Percentiles rank a stretch among this genome's conserved stretches.
phyloP scores from a whole-genome alignment of 2,888 invertebrate species.

The Tetranychus piercei region DNA sequence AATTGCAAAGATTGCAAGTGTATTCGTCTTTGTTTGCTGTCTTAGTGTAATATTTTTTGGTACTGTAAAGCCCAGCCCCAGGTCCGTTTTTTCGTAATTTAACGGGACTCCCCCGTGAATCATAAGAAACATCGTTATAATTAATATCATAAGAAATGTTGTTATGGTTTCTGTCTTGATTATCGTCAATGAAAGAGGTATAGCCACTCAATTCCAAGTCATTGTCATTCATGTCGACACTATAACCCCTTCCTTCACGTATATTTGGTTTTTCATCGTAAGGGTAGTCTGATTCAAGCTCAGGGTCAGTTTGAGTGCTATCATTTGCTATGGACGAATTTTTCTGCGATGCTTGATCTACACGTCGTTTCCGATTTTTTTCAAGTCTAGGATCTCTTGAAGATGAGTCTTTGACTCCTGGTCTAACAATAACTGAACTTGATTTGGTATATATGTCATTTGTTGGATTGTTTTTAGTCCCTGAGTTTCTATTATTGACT shows the following conservation, averaged over 20 bases:
- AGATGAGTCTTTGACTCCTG: background rate
- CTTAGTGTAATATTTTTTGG: constrained; percentile 6
- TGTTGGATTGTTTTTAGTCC: background rate
- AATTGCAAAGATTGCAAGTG: background rate
- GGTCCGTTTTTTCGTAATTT: background rate
- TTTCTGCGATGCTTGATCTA: background rate
- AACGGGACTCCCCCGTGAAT: background rate
- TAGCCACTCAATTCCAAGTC: background rate
- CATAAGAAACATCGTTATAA: background rate
- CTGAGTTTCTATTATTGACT: background rate
- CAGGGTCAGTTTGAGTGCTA: background rate
- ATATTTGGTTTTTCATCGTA: background rate
- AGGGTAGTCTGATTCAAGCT: background rate
- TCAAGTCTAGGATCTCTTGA: background rate
- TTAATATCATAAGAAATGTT: background rate
- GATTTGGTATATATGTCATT: background rate
- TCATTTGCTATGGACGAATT: background rate
- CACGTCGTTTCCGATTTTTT: background rate
- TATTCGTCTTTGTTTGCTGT: constrained; percentile 3
- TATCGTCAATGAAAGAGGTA: background rate
- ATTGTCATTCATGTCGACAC: background rate
- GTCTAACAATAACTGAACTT: background rate
- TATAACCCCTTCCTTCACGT: background rate
- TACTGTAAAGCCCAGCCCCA: background rate
- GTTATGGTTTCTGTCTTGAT: background rate